Evolutionary conservation across 1,140 invertebrate species (phyloP), one percentile per base, ranked within the genome.

Genomic region (Pseudoatta argentina): DNA sequence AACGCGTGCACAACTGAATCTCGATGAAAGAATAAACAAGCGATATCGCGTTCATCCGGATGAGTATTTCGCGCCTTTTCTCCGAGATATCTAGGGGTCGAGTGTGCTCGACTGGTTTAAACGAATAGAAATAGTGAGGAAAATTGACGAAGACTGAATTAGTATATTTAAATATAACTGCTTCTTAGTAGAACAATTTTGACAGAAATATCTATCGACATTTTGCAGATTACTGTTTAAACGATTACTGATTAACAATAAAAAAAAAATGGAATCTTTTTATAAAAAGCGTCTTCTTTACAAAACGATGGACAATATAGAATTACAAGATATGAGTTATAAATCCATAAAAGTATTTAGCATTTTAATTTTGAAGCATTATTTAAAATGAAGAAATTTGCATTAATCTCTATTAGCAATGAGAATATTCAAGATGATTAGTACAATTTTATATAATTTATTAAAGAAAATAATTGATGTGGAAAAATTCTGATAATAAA

Each of bases 1-100:
- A 59, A 48, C 34, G 39, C 39, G 57, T 55, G 39, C 55, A 48
- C 55, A 48, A 75, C 44, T 61, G 79, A 73, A 83, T 18, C 5
- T 12, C 14, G 39, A 10, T 39, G 69, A 83, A 75, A 83, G 69
- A 83, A 83, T 63, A 83, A 83, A 83, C 39, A 82, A n/a, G 55
- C 18, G 18, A 71, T 69, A 81, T 57, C 39, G 55, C 55, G 4
- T 83, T 63, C 55, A 0, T n/a, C 7, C 18, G 39, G 27, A 51
- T 83, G 12, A 27, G 59, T 73, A 73, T 83, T 82, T 83, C 27
- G 73, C 57, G 55, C 14, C 24, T 51, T 27, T 61, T 73, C 30
- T 67, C 10, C 69, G 39, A 48, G 7, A 48, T 44, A 57, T 48
- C 27, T 12, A 12, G 24, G 8, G 10, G 34, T 30, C 24, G 24